Evolutionary conservation across 2,888 invertebrate genomes (phyloP), one percentile per base, ranked within the genome.

Genomic region (Chymomyza amoena): DNA sequence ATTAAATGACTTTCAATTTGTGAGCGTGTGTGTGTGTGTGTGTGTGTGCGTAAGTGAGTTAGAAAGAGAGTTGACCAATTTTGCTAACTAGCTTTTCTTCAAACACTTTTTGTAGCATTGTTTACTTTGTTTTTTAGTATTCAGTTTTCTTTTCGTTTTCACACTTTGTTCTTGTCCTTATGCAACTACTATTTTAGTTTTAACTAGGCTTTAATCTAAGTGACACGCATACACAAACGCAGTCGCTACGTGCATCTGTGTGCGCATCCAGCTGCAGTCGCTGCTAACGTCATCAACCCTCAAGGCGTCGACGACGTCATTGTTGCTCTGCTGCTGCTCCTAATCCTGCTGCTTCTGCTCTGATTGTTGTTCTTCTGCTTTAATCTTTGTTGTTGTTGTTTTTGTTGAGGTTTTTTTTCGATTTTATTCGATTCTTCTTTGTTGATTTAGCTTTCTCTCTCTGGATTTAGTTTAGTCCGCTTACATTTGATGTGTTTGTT

Each of bases 161-260:
- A 81, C 83, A 87, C 87, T 84, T 87, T 86, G 81, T 73, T 72
- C 80, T 82, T 85, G 81, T 84, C 81, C 66, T 73, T 80, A 70
- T 74, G 82, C 84, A 81, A 84, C 80, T 67, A 68, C 80, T 76
- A 78, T 78, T 79, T 78, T 66, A 78, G 73, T 85, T 86, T 54
- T 18, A 9, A 9, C 52, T 54, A 54, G 52, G 16, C 18, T 54
- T 54, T 79, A 75, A 81, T 77, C 81, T 79, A 77, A 72, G 76
- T 74, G 86, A 66, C 74, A 77, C 62, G 66, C 78, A n/a, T n/a
- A 54, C 9, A 56, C 75, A 61, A 64, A 65, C 59, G 73, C 83
- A 78, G 78, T 51, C 73, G 86, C 86, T 68, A 86, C 75, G 64
- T 80, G 83, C 83, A 62, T 52, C 73, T 28, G 61, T 25, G 39